phyloP scores from a whole-genome alignment of 2,888 invertebrate genomes.

The Emmelina monodactyla region DNA sequence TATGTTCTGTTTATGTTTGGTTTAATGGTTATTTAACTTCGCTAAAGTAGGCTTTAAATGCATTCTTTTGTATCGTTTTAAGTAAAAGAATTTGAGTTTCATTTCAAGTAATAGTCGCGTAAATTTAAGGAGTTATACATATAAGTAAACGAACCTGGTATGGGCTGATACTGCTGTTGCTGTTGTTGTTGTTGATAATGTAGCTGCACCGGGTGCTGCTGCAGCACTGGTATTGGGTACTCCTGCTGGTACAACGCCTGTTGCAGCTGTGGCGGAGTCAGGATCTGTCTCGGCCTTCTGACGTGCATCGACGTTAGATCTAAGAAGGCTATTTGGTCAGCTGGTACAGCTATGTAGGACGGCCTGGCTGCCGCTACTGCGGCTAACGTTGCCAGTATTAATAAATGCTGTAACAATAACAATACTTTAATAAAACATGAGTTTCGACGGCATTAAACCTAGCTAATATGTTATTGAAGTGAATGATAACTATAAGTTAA shows the following conservation, averaged over 20 bases:
- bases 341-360: constrained; percentile 68
- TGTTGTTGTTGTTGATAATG: not conserved
- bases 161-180: not conserved
- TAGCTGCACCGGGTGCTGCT: constrained; percentile 5
- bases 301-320: constrained; percentile 50
- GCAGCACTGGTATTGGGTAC: constrained; percentile 29
- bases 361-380: constrained; percentile 50
- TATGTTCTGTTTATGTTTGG: too few species aligned
- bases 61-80: too few species aligned
- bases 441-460: too few species aligned
- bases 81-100: too few species aligned
- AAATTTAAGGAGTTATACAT: too few species aligned
- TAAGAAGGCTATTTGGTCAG: constrained; percentile 67
- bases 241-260: constrained; percentile 33
- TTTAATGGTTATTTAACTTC: too few species aligned
- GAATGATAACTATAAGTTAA: too few species aligned
- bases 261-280: constrained; percentile 32
- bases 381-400: constrained; percentile 31
- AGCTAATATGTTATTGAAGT: too few species aligned
- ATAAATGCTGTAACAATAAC: constrained; percentile 27
- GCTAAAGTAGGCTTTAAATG: too few species aligned
- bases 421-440: too few species aligned
- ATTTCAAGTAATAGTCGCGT: too few species aligned
- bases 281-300: constrained; percentile 42
- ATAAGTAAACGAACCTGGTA: too few species aligned